Percentiles rank a stretch among this genome's conserved stretches.
Conservation (phyloP, 2,797 vertebrate species). For the Molossus alvarezi region DNA sequence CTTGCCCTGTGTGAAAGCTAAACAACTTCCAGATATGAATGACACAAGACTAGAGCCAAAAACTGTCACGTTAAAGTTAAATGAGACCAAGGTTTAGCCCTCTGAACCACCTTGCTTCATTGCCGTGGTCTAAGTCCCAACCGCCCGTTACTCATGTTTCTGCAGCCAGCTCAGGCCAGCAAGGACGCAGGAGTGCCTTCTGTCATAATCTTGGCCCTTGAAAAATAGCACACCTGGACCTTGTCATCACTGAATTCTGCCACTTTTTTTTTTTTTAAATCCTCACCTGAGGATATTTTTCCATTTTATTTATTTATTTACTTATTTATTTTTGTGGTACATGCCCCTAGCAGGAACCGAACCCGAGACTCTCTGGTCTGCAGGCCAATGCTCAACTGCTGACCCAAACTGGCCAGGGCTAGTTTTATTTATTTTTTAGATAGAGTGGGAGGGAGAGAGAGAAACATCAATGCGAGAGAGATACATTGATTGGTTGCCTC, state of each 20-base stretch:
- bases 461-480: too few relatives aligned
- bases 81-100: neutral
- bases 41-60: neutral
- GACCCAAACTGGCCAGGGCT: too few relatives aligned
- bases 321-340: too few relatives aligned
- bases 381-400: too few relatives aligned
- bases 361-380: too few relatives aligned
- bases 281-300: too few relatives aligned
- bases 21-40: neutral
- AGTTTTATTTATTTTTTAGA: too few relatives aligned
- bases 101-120: neutral
- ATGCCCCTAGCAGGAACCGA: too few relatives aligned
- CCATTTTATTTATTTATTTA: too few relatives aligned
- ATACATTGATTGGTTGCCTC: too few relatives aligned
- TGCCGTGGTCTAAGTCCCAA: accelerated
- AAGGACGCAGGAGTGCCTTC: neutral
- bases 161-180: neutral
- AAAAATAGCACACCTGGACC: neutral
- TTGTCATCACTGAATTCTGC: neutral
- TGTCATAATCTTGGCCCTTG: neutral
- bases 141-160: neutral
- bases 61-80: neutral
- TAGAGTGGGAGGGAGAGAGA: too few relatives aligned
- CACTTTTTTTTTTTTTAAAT: neutral
- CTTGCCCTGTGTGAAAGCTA: neutral